Base-by-base conservation (phyloP, 2,888 invertebrate genomes). In the Lasius platythorax region DNA sequence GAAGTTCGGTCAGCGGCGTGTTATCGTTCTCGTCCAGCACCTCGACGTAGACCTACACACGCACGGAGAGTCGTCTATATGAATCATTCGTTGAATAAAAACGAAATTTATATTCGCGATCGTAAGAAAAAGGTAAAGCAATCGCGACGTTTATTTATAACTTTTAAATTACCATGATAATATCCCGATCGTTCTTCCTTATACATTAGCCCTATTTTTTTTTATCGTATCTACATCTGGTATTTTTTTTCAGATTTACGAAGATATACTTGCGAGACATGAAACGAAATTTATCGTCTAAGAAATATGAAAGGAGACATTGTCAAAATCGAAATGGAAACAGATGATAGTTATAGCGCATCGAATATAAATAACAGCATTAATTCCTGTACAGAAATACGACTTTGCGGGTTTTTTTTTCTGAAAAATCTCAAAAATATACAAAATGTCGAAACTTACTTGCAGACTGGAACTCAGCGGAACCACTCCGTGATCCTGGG, bases 11-110 rank as follows among this genome's bases (percentile, higher is more conserved):
- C 95, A 99, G 96, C 78, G 99, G 99, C 64, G 97, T 97, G 96
- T 99, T 98, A 96, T 99, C 99, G 95, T 99, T 99, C 93, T 97
- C 98, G 95, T 99, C 99, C 91, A 97, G 96, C 88, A 99, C 97
- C 94, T 97, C 97, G 73, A 98, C 96, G 94, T 97, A 98, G 67
- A 98, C 97, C 97, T 97, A 94, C 66, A 88, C 78, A 79, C 18
- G 33, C 5, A 33, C 2, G 53, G 15, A n/a, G 68, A 81, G 61
- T 46, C 79, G 83, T 78, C 73, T 87, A 70, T 87, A 70, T 78
- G 72, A 78, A 85, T 88, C 68, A 84, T 85, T 86, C 84, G 74
- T 73, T 67, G 63, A 73, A 72, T 53, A 72, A 75, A 33, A 56
- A 12, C 33, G 4, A 12, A 40, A 30, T 66, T 66, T 68, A 67